A percentile compares a stretch with the other conserved stretches of the same genome.
Evolutionary conservation across 2,113 vertebrate genomes (phyloP).

Genomic region (Lanius ludovicianus): DNA sequence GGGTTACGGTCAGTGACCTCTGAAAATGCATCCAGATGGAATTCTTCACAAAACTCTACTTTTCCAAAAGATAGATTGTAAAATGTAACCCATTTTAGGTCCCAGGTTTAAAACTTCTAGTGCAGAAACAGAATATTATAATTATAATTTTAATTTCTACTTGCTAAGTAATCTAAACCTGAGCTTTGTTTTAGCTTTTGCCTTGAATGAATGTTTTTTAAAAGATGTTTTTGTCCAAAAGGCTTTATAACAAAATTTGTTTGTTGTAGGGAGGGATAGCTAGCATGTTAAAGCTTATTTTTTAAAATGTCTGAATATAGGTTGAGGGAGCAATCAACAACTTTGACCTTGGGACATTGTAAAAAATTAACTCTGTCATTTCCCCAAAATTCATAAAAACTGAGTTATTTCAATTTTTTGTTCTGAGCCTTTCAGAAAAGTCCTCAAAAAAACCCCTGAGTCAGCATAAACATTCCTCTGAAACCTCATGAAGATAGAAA

Average conservation of each 20-base stretch:
- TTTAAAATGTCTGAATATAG: not conserved
- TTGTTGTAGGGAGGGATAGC: not conserved
- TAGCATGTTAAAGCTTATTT: not conserved
- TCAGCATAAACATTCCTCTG: not conserved
- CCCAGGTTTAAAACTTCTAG: not conserved
- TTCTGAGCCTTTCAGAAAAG: not conserved
- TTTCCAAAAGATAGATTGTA: not conserved
- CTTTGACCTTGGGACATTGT: not conserved
- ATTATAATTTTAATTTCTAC: not conserved
- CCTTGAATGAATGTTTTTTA: not conserved
- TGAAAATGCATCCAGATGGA: not conserved
- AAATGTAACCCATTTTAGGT: not conserved
- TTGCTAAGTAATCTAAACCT: not conserved
- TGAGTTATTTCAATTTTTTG: not conserved
- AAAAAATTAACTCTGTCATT: not conserved
- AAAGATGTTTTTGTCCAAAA: not conserved
- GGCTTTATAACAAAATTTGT: not conserved
- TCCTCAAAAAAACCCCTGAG: not conserved
- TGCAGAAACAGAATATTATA: not conserved
- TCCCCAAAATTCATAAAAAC: not conserved
- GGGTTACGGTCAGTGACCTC: constrained; percentile 19
- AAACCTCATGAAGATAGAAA: not conserved
- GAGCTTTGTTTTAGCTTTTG: not conserved
- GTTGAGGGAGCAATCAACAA: not conserved
- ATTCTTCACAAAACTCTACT: not conserved